These are phyloP conservation scores for Andrena bicolor DNA, from an alignment of 2,888 invertebrate genomes.

Conservation along the genomic window DNA sequence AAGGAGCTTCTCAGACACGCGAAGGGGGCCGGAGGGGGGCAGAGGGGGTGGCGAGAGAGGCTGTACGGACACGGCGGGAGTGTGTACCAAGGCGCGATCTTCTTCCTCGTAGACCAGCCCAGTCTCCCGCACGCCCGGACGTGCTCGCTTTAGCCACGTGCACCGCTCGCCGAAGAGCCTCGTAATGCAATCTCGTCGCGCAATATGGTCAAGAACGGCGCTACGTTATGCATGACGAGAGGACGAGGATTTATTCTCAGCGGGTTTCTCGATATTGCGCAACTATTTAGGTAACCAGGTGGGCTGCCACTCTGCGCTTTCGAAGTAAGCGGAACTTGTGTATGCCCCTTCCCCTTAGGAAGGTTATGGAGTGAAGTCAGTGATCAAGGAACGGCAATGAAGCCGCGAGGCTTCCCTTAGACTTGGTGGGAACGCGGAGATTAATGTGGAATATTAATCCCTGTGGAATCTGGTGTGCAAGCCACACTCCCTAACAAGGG, in stretches of 20 bases:
- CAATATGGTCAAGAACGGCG: conserved; percentile 2
- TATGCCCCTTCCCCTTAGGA: no score
- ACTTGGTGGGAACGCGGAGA: no score
- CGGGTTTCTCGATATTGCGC: background rate
- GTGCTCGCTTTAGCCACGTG: background rate
- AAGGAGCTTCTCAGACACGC: background rate
- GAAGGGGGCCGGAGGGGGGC: background rate
- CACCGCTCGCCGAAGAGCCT: background rate
- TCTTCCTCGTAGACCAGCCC: background rate
- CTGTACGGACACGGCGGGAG: background rate
- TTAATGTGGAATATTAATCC: no score
- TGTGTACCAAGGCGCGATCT: background rate
- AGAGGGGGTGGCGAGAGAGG: background rate
- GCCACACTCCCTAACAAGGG: no score
- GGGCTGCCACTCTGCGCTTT: no score
- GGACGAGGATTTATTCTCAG: background rate
- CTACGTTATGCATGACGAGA: background rate
- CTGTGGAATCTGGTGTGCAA: no score
- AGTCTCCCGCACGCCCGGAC: background rate
- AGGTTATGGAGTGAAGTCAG: no score
- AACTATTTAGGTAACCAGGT: background rate
- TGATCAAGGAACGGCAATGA: no score
- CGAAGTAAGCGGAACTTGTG: no score
- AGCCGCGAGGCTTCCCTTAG: no score
- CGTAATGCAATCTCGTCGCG: background rate